Conservation (phyloP, 2,888 invertebrate species). For the Synergus itoensis region DNA sequence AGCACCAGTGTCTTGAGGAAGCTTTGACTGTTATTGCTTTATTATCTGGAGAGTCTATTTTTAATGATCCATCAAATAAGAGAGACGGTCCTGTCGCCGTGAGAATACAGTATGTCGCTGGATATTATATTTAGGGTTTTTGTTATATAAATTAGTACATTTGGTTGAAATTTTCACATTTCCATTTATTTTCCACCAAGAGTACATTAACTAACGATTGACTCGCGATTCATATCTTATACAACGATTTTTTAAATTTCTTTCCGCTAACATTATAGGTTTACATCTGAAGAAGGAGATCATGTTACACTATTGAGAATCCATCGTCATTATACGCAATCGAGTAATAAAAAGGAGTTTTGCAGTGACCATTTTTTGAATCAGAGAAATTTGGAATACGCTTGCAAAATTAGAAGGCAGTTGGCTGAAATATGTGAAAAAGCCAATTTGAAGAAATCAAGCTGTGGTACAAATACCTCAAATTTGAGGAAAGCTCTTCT, state of each 20-base stretch:
- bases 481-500: slow-evolving; percentile 86
- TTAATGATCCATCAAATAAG: slow-evolving; percentile 86
- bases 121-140: neutral
- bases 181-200: no score
- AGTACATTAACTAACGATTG: no score
- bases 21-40: slow-evolving; percentile 92
- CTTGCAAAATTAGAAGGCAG: slow-evolving; percentile 89
- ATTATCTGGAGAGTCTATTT: slow-evolving; percentile 92
- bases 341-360: slow-evolving; percentile 88
- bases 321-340: slow-evolving; percentile 87
- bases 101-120: slow-evolving; percentile 78
- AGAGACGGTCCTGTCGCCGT: slow-evolving; percentile 87
- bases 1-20: slow-evolving; percentile 89
- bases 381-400: slow-evolving; percentile 89
- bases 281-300: slow-evolving; percentile 92
- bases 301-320: slow-evolving; percentile 95
- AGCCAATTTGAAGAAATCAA: slow-evolving; percentile 73
- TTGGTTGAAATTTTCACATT: no score
- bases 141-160: no score
- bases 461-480: slow-evolving; percentile 72
- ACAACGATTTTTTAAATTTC: neutral
- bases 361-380: slow-evolving; percentile 94
- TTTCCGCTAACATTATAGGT: slow-evolving; percentile 80
- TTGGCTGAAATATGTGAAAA: slow-evolving; percentile 79
- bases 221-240: no score